Conservation (phyloP, 2,797 vertebrate genomes). For the Tachyglossus aculeatus region DNA sequence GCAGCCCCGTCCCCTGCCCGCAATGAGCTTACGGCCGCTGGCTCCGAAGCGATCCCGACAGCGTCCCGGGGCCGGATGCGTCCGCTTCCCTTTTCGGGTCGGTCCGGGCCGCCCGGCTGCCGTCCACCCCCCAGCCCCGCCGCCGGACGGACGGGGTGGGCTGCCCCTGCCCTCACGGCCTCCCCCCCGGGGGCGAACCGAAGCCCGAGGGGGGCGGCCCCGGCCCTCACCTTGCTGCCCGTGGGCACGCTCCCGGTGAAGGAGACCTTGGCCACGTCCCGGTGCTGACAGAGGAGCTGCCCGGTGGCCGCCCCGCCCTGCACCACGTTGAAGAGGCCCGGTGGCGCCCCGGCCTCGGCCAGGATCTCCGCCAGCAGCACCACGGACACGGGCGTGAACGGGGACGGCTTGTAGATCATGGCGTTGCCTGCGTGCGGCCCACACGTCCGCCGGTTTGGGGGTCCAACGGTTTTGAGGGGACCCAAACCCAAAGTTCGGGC, state of each 20-base stretch:
- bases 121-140: too few species aligned
- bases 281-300: conserved; percentile 89
- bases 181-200: too few species aligned
- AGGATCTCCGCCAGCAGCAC: conserved; percentile 93
- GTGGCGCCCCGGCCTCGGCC: conserved; percentile 85
- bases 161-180: too few species aligned
- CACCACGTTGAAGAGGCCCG: conserved; percentile 94
- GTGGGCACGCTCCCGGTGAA: conserved; percentile 97
- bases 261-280: conserved; percentile 90
- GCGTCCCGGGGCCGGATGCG: too few species aligned
- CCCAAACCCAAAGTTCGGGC: neutral
- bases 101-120: too few species aligned
- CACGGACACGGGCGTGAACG: conserved; percentile 87
- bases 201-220: too few species aligned
- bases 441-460: neutral
- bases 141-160: too few species aligned
- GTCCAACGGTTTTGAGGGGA: neutral
- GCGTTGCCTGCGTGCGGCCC: conserved; percentile 83
- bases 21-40: too few species aligned
- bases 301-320: conserved; percentile 92
- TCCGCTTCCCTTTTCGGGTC: too few species aligned
- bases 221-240: conserved; percentile 87
- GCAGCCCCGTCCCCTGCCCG: too few species aligned
- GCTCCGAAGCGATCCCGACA: too few species aligned
- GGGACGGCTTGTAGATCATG: conserved; percentile 95